phyloP scores from a whole-genome alignment of 2,113 vertebrate genomes.

The Plecturocebus donacophilus region DNA sequence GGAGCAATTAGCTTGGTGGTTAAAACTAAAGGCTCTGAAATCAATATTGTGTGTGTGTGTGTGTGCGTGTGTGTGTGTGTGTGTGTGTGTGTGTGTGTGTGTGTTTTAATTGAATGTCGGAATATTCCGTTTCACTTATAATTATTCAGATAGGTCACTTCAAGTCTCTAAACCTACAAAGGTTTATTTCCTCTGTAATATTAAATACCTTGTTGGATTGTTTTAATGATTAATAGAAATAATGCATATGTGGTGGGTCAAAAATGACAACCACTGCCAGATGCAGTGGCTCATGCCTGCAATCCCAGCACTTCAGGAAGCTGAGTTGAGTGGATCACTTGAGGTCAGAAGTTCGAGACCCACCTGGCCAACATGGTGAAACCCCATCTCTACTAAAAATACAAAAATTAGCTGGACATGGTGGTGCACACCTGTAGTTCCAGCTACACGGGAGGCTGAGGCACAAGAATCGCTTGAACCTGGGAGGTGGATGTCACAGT shows the following conservation, averaged over 20 bases:
- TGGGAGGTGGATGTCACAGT: no score
- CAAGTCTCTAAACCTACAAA: neutral
- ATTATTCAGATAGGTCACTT: neutral
- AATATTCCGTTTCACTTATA: neutral
- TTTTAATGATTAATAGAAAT: neutral
- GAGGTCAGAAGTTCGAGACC: no score
- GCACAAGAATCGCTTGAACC: no score
- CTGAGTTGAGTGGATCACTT: no score
- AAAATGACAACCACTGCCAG: neutral
- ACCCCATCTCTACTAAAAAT: no score
- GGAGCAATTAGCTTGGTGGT: neutral
- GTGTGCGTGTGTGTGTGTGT: rapidly evolving
- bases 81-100: no score
- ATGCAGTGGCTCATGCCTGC: no score
- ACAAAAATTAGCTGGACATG: no score
- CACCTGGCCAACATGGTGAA: no score
- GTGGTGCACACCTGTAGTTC: no score
- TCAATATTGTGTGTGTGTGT: neutral
- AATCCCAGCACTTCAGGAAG: no score
- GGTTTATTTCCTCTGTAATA: neutral
- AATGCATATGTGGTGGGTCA: rapidly evolving
- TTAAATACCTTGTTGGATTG: neutral
- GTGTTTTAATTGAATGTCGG: neutral
- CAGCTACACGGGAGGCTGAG: no score
- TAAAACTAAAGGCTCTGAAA: neutral